Percentiles rank a stretch among this genome's conserved stretches.
These are phyloP conservation scores for Nephrotoma appendiculata DNA, from an alignment of 2,888 invertebrate species.

Conservation along the genomic window DNA sequence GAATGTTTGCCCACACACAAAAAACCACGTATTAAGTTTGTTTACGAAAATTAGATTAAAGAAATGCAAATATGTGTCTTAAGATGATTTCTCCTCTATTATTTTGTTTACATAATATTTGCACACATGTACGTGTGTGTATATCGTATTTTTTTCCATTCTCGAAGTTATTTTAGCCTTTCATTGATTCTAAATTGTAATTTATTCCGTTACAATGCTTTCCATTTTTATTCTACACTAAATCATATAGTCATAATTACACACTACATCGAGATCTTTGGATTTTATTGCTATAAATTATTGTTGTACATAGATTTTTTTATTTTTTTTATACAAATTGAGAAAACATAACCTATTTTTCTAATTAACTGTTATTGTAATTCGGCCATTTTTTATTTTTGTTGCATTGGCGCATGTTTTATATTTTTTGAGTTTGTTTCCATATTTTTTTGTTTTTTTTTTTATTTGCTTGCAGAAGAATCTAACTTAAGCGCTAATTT, in stretches of 20 bases:
- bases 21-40: not conserved
- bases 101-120: not conserved
- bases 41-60: not conserved
- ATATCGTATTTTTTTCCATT: not conserved
- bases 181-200: not conserved
- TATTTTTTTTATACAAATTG: not conserved
- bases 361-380: not conserved
- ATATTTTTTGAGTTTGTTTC: not conserved
- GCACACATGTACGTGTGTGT: not conserved
- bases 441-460: not conserved
- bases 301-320: not conserved
- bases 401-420: not conserved
- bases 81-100: not conserved
- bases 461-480: not conserved
- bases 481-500: not conserved
- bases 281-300: not conserved
- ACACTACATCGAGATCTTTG: not conserved
- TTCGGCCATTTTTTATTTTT: not conserved
- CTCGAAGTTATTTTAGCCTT: not conserved
- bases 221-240: not conserved
- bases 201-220: not conserved
- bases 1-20: not conserved
- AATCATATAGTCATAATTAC: not conserved
- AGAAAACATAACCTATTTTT: not conserved
- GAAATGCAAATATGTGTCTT: not conserved